Conservation (phyloP, 2,113 vertebrate species). For the Paracanthobrama guichenoti region DNA sequence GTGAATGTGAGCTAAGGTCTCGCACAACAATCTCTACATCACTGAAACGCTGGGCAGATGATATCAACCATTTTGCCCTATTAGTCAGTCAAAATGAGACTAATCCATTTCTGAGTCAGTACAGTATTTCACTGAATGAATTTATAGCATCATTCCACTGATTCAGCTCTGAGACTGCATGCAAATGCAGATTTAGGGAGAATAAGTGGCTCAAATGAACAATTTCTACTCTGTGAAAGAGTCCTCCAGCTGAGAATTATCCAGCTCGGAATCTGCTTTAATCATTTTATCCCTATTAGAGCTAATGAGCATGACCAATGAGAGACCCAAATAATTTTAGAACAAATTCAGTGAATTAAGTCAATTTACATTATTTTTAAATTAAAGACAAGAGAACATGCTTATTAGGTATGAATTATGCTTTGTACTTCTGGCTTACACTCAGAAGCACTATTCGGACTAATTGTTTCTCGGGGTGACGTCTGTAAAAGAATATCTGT, state of each 20-base stretch:
- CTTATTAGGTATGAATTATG: conserved; percentile 24
- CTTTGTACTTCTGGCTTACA: background rate
- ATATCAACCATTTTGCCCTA: conserved; percentile 17
- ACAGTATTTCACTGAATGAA: conserved; percentile 3
- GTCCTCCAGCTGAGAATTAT: conserved; percentile 27
- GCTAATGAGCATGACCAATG: conserved; percentile 17
- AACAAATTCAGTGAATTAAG: conserved; percentile 11
- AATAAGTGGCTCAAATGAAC: conserved; percentile 36
- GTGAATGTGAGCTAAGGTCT: background rate
- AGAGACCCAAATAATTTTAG: conserved; percentile 17
- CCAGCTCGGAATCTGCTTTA: conserved; percentile 15
- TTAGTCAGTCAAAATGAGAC: conserved; percentile 33
- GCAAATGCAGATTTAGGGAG: conserved; percentile 10
- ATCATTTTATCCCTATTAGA: conserved; percentile 19
- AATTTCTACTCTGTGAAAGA: conserved; percentile 36
- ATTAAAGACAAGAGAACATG: conserved; percentile 10
- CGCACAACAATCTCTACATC: background rate
- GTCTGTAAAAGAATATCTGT: background rate
- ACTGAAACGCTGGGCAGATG: conserved; percentile 17
- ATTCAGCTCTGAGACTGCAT: conserved; percentile 16
- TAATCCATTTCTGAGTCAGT: conserved; percentile 37
- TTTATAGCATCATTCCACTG: conserved; percentile 23
- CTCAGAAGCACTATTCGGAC: conserved; percentile 2
- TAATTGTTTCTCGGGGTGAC: background rate
- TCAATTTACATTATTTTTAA: background rate